Evolutionary conservation across 2,797 vertebrate species (phyloP), one percentile per base, ranked within the genome.

Genomic region (Mallotus villosus): DNA sequence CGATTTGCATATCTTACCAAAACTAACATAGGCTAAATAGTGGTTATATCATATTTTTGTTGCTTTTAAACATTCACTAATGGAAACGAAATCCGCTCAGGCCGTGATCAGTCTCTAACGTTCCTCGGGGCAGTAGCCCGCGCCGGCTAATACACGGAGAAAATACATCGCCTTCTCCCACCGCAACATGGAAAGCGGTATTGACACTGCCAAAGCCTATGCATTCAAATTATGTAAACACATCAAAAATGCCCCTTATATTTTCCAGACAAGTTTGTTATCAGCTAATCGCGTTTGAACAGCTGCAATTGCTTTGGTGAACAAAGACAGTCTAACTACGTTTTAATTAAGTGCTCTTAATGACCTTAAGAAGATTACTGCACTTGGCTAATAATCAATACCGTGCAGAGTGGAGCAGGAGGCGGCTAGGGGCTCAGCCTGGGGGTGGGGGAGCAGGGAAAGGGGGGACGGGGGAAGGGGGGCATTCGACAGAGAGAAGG

Each of bases 271-370:
- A 90, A 85, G 83, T 92, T 91, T 91, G 86, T 95, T 95, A 96
- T 91, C 91, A 89, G 93, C 94, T 96, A 95, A 97, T 98, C 94
- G 94, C 91, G 91, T 94, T 92, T 94, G 93, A 96, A 95, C 94
- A 95, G 94, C 93, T 92, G 93, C 94, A 94, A 94, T 96, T 95
- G 94, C 94, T 94, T 94, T 94, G 92, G 91, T 92, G 93, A 95
- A 94, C 94, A 94, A 94, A 92, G 93, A 92, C 94, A 90, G 92
- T 92, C 94, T 95, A 97, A 96, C 94, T 95, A 94, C 94, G 93
- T 94, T 98, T 98, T 97, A 97, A 98, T 99, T 95, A 97, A 97
- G 96, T 97, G 94, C 94, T 93, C 92, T 94, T 97, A 97, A 98
- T 95, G 95, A 97, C 95, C 95, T 96, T 94, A 96, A 95, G 93